Evolutionary conservation across 2,113 vertebrate species (phyloP).

Genomic region (Mustela nigripes): DNA sequence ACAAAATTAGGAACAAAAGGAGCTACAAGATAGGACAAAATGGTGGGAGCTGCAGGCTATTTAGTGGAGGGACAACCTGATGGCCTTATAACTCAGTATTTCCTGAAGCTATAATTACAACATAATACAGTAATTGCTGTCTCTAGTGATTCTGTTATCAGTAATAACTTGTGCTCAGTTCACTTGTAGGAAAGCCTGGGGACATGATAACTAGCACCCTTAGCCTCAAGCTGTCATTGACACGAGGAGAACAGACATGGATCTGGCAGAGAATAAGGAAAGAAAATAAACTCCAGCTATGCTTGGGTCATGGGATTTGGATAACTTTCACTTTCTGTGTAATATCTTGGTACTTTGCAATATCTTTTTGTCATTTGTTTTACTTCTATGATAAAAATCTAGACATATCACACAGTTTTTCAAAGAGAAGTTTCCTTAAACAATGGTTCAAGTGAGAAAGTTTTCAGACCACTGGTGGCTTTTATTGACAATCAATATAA

Average conservation of each 20-base stretch:
- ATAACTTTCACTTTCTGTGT: constrained; percentile 20
- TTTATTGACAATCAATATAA: not conserved
- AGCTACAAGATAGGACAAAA: not conserved
- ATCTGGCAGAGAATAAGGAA: not conserved
- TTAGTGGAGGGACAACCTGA: not conserved
- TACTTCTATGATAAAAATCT: not conserved
- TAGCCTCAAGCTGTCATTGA: accelerated
- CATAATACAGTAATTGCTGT: not conserved
- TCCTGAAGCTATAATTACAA: not conserved
- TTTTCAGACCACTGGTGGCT: not conserved
- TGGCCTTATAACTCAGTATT: not conserved
- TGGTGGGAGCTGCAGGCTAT: not conserved
- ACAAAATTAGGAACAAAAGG: not conserved
- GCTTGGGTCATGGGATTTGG: not conserved
- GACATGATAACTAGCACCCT: not conserved
- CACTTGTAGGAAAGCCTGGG: not conserved
- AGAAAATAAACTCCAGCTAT: not conserved
- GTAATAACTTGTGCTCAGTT: not conserved
- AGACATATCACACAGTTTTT: not conserved
- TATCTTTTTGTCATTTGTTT: not conserved
- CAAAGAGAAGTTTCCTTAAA: constrained; percentile 49
- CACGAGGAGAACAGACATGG: not conserved
- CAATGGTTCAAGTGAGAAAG: not conserved
- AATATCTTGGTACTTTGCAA: not conserved
- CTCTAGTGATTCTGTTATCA: not conserved